These are phyloP conservation scores for Echiichthys vipera DNA, from an alignment of 2,797 vertebrate species.

Conservation along the genomic window DNA sequence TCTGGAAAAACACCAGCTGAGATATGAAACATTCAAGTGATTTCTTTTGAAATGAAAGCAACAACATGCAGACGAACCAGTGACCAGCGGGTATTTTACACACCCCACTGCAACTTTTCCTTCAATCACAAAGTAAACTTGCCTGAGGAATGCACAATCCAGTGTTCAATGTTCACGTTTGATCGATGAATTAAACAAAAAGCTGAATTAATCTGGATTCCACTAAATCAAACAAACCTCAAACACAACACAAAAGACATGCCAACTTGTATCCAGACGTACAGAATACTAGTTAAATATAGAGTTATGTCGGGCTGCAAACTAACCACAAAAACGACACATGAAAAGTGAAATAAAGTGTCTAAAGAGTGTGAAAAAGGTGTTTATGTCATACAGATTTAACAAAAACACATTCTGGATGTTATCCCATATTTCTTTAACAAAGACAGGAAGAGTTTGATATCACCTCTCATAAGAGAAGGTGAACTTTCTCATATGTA, in stretches of 20 bases:
- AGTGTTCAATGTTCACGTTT: neutral
- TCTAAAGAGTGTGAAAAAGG: no score
- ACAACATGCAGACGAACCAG: slow-evolving; percentile 14
- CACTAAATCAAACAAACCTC: neutral
- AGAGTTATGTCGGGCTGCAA: neutral
- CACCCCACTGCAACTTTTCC: fast-evolving
- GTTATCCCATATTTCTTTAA: neutral
- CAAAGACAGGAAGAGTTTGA: neutral
- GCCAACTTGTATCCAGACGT: neutral
- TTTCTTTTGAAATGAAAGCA: slow-evolving; percentile 15
- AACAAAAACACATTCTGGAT: neutral
- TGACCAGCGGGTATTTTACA: no score
- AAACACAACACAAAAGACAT: neutral
- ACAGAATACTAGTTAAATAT: neutral
- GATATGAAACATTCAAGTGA: neutral
- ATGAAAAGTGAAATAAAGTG: no score
- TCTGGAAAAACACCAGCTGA: slow-evolving; percentile 2
- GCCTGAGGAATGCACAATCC: neutral
- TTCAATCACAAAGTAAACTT: neutral
- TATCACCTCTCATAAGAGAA: neutral
- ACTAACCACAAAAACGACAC: neutral
- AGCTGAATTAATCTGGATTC: neutral
- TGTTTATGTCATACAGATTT: neutral
- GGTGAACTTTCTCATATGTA: neutral
- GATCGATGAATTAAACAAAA: neutral